These are phyloP conservation scores for Crepidodera aurea DNA, from an alignment of 2,888 invertebrate species.

Conservation along the genomic window DNA sequence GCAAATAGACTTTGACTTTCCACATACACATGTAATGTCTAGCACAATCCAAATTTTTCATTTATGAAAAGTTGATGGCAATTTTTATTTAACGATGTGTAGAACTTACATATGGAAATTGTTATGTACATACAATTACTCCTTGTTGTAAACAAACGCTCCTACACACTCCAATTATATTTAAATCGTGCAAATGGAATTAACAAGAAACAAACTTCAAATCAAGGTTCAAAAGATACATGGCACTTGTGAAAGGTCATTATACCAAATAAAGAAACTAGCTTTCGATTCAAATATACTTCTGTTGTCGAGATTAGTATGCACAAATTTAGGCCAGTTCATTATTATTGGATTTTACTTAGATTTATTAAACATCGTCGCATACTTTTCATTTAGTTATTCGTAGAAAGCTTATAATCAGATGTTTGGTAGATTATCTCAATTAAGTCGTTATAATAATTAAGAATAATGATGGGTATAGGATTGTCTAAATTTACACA, in stretches of 20 bases:
- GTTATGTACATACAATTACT: no score
- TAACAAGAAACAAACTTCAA: not conserved
- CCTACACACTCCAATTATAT: not conserved
- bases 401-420: not conserved
- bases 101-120: no score
- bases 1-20: no score
- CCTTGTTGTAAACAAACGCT: not conserved
- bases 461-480: no score
- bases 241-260: conserved; percentile 21
- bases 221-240: conserved; percentile 9
- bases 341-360: not conserved
- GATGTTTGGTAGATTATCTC: not conserved
- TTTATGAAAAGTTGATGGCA: no score
- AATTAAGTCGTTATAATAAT: no score
- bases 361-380: not conserved
- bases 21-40: no score
- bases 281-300: not conserved
- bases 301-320: not conserved
- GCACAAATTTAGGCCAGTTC: conserved; percentile 7
- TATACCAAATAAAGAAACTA: conserved; percentile 20
- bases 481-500: no score
- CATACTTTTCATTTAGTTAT: not conserved
- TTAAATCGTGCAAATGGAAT: not conserved
- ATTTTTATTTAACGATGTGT: no score
- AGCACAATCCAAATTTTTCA: no score